Evolutionary conservation across 2,113 vertebrate genomes (phyloP).

Genomic region (Hipposideros armiger): DNA sequence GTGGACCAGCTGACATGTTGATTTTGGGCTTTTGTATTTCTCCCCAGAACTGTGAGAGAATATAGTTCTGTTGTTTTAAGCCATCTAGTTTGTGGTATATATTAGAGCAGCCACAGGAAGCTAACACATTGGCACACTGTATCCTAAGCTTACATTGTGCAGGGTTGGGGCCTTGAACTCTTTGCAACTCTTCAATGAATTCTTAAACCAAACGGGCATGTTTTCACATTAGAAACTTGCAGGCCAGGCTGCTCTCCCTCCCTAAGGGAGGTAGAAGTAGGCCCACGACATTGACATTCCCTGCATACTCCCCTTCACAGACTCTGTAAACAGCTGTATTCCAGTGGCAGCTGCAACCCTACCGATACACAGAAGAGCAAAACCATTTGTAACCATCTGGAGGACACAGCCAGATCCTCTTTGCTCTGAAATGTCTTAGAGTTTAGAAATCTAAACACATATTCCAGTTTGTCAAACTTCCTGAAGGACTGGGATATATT

Average conservation of each 20-base stretch:
- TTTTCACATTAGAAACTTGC: neutral
- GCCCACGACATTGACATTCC: conserved; percentile 10
- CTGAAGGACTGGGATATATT: conserved; percentile 83
- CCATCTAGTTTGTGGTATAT: neutral
- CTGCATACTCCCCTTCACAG: conserved; percentile 12
- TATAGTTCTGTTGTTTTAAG: neutral
- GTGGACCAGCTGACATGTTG: neutral
- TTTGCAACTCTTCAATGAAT: neutral
- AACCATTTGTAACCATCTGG: conserved; percentile 77
- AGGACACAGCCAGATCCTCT: conserved; percentile 81
- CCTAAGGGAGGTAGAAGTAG: neutral
- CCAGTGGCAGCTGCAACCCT: conserved; percentile 67
- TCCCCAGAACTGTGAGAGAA: neutral
- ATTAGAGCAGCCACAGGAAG: neutral
- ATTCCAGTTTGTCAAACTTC: conserved; percentile 85
- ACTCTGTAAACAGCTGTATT: conserved; percentile 77
- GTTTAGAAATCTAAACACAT: conserved; percentile 85
- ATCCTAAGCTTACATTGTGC: neutral
- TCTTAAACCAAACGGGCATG: neutral
- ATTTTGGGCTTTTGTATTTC: neutral
- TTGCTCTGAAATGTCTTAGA: conserved; percentile 81
- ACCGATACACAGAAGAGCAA: conserved; percentile 67
- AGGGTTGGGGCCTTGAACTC: neutral
- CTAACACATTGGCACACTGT: neutral
- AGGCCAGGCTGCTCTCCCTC: neutral